Conservation (phyloP, 2,888 invertebrate genomes). For the Rhaphigaster nebulosa region DNA sequence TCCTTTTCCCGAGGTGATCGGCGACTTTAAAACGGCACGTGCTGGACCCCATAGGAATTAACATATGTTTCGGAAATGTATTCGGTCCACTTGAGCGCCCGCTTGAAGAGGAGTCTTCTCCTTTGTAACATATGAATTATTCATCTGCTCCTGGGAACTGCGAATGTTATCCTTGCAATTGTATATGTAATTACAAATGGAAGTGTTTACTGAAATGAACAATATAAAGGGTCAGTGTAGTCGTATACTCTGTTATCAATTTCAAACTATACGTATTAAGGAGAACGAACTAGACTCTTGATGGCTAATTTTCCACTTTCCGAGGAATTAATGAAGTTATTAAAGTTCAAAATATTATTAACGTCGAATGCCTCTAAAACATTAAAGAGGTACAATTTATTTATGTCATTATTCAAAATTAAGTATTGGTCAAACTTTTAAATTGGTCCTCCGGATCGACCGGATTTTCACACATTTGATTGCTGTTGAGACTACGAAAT, state of each 20-base stretch:
- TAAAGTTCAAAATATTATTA: too few species aligned
- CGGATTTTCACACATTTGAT: neutral
- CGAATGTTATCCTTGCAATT: neutral
- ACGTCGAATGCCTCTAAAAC: too few species aligned
- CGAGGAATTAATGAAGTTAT: too few species aligned
- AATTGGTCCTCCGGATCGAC: neutral
- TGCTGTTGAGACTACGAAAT: too few species aligned
- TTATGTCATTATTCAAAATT: too few species aligned
- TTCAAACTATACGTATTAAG: neutral
- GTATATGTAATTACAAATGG: neutral
- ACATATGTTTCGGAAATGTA: conserved; percentile 56
- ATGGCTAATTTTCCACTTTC: too few species aligned
- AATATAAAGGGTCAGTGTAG: neutral
- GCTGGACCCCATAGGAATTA: conserved; percentile 43
- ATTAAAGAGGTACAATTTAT: too few species aligned
- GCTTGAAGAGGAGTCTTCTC: conserved; percentile 6
- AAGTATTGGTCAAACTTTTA: too few species aligned
- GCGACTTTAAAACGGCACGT: conserved; percentile 57
- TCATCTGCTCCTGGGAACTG: conserved; percentile 22
- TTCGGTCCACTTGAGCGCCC: conserved; percentile 46
- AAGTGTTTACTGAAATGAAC: neutral
- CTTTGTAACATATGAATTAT: conserved; percentile 21
- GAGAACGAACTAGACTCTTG: neutral
- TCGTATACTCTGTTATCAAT: neutral
- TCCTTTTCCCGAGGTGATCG: conserved; percentile 45